These are phyloP conservation scores for Salpingus planirostris DNA, from an alignment of 2,888 invertebrate species.

Conservation along the genomic window DNA sequence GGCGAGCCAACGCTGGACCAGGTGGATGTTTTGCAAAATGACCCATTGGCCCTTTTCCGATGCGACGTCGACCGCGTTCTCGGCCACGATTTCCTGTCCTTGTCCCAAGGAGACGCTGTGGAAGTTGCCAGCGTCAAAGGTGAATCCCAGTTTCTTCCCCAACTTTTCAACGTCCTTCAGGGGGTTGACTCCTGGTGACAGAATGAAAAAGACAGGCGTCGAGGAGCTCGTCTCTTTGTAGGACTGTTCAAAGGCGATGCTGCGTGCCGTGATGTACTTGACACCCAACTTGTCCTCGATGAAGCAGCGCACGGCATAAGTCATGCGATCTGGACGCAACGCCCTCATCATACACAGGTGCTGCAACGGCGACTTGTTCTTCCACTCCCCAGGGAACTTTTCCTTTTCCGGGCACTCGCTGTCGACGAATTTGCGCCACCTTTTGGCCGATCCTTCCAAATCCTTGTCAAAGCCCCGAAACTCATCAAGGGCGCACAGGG, in stretches of 20 bases:
- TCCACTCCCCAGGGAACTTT: slow-evolving; percentile 94
- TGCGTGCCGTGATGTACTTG: slow-evolving; percentile 71
- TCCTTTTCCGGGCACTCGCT: slow-evolving; percentile 89
- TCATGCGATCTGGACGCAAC: slow-evolving; percentile 87
- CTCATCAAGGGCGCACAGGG: slow-evolving; percentile 65
- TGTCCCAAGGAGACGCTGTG: slow-evolving; percentile 92
- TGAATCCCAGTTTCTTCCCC: slow-evolving; percentile 72
- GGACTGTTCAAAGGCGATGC: slow-evolving; percentile 75
- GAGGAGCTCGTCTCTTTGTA: slow-evolving; percentile 75
- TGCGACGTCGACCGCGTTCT: slow-evolving; percentile 73
- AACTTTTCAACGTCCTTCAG: slow-evolving; percentile 85
- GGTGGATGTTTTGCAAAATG: slow-evolving; percentile 85
- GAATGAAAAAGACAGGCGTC: slow-evolving; percentile 87
- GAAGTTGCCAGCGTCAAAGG: slow-evolving; percentile 71
- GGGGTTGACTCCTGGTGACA: slow-evolving; percentile 92
- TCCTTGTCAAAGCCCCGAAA: slow-evolving; percentile 82
- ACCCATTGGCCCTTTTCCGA: slow-evolving; percentile 82
- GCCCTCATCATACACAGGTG: slow-evolving; percentile 88
- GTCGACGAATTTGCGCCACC: slow-evolving; percentile 90
- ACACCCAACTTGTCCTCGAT: slow-evolving; percentile 82
- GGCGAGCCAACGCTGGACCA: slow-evolving; percentile 83
- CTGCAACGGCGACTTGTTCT: slow-evolving; percentile 76
- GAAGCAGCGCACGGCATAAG: slow-evolving; percentile 80
- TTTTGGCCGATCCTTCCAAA: slow-evolving; percentile 81
- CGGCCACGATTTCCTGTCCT: slow-evolving; percentile 89